These are phyloP conservation scores for Urocolius indicus DNA, from an alignment of 2,113 vertebrate genomes.

Conservation along the genomic window DNA sequence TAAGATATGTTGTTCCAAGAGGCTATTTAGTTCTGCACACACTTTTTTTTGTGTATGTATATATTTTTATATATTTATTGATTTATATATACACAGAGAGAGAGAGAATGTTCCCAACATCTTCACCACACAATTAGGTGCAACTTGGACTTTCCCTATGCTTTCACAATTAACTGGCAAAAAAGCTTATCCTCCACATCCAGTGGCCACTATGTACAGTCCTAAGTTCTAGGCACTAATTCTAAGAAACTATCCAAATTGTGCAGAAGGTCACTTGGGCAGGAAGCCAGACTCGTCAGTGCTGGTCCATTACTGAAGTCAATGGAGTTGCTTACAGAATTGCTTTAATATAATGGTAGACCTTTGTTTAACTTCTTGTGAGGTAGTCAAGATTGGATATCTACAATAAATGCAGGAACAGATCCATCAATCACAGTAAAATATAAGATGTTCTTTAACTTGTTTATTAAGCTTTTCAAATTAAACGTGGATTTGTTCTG, in stretches of 20 bases:
- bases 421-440: not conserved
- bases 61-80: no score
- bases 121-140: not conserved
- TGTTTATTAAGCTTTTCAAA: not conserved
- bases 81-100: not conserved
- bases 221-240: not conserved
- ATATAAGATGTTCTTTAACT: not conserved
- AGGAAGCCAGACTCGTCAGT: not conserved
- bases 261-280: not conserved
- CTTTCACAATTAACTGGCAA: not conserved
- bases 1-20: not conserved
- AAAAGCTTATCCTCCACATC: not conserved
- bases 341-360: not conserved
- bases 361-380: not conserved
- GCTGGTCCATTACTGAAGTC: not conserved
- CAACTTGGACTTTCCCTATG: not conserved
- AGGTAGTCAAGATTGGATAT: not conserved
- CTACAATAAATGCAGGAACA: not conserved
- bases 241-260: not conserved
- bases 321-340: not conserved
- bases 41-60: no score
- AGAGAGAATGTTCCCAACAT: not conserved
- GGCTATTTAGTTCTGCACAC: not conserved
- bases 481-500: not conserved
- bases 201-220: rapidly evolving